Evolutionary conservation across 1,140 invertebrate species (phyloP).

Genomic region (Trichomalopsis sarcophagae): DNA sequence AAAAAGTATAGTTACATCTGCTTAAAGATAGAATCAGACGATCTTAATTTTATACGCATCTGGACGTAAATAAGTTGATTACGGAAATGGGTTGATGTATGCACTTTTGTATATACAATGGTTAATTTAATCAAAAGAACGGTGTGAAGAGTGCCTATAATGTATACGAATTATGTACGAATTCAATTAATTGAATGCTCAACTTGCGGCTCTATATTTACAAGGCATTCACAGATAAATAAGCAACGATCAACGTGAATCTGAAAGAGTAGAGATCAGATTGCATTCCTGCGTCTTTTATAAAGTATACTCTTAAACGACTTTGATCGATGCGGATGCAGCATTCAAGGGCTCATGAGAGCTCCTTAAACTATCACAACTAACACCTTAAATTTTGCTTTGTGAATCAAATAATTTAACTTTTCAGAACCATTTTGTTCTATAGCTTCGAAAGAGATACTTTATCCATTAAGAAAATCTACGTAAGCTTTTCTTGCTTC

Average conservation of each 20-base stretch:
- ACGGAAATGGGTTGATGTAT: constrained; percentile 41
- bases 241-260: constrained; percentile 52
- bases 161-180: constrained; percentile 33
- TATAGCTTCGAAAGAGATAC: constrained; percentile 36
- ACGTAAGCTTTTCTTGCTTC: neutral
- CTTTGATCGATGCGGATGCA: constrained; percentile 44
- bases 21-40: constrained; percentile 45
- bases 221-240: constrained; percentile 52
- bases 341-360: constrained; percentile 13
- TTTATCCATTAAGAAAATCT: constrained; percentile 41
- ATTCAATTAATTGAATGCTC: constrained; percentile 48
- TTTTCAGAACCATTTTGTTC: constrained; percentile 8
- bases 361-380: constrained; percentile 44
- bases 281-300: constrained; percentile 49
- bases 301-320: constrained; percentile 47
- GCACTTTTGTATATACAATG: constrained; percentile 48
- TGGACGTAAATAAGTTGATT: constrained; percentile 52
- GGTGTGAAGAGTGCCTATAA: constrained; percentile 41
- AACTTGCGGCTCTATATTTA: constrained; percentile 45
- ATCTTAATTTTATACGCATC: constrained; percentile 40
- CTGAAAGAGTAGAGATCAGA: constrained; percentile 53
- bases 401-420: constrained; percentile 33
- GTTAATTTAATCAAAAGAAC: constrained; percentile 42
- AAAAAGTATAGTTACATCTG: constrained; percentile 44
- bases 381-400: constrained; percentile 27